phyloP scores from a whole-genome alignment of 2,797 vertebrate genomes.

The Sorex maritimensis region DNA sequence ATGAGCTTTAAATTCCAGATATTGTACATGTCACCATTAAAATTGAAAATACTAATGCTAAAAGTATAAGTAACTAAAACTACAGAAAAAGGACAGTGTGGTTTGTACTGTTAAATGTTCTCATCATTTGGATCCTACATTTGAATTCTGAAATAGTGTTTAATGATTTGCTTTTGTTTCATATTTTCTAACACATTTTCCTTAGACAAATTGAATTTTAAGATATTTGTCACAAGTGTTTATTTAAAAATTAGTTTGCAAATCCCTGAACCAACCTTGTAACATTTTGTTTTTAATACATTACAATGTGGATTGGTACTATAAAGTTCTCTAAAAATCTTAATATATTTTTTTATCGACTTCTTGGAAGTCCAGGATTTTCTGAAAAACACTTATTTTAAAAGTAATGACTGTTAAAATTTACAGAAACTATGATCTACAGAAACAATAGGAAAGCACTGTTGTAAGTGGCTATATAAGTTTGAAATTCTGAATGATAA shows the following conservation, averaged over 20 bases:
- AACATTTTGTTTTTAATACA: not conserved
- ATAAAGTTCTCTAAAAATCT: not conserved
- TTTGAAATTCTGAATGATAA: not conserved
- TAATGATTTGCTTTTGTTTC: not conserved
- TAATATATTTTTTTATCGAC: not conserved
- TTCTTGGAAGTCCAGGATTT: not conserved
- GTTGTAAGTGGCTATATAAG: not conserved
- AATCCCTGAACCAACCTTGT: not conserved
- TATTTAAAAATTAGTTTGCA: not conserved
- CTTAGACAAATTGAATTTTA: not conserved
- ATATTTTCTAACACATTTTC: not conserved
- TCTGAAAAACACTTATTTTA: slow-evolving; percentile 20
- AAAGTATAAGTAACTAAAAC: slow-evolving; percentile 12
- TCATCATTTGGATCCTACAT: not conserved
- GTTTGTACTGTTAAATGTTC: not conserved
- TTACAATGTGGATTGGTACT: not conserved
- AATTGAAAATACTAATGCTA: not conserved
- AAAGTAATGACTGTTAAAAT: not conserved
- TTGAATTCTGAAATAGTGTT: not conserved
- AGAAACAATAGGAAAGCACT: not conserved
- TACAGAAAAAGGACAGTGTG: not conserved
- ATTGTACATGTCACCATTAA: not conserved
- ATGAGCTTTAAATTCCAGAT: not conserved
- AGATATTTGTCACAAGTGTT: not conserved
- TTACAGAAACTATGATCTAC: not conserved